Evolutionary conservation across 2,888 invertebrate genomes (phyloP), one percentile per base, ranked within the genome.

Genomic region (Tenthredo notha): DNA sequence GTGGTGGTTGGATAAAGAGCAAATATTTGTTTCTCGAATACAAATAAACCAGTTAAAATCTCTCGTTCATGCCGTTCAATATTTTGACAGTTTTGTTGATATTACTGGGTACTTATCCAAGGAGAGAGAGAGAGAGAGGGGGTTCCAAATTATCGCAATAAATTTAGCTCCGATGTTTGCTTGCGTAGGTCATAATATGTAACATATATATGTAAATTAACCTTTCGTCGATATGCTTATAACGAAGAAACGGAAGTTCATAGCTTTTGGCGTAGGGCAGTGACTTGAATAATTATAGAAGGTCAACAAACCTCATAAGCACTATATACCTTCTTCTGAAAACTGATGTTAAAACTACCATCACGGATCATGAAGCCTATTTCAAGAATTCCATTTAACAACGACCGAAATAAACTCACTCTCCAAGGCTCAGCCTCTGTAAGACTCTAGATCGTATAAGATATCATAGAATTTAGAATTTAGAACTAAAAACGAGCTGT

Each of bases 301-400:
- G 74, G 74, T 74, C 74, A 74, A 74, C 40, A 74, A 74, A 74
- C 74, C n/a, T 21, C n/a, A n/a, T n/a, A 72, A 10, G 10, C 43
- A 12, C 10, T 43, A 18, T 43, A 18, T 40, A 72, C 21, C 21
- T n/a, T 47, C 50, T 54, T 58, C 50, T 61, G 37, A 21, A 61
- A 80, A 80, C 37, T 61, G 80, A 58, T 21, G 58, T 40, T 54
- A 37, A 78, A 78, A 78, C 15, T 25, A 40, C 21, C n/a, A 29
- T 78, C 54, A 58, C 33, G 78, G 58, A 37, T 58, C 58, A 50
- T 61, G 40, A 61, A 80, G 25, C 61, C 67, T 67, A 83, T 83
- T 70, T 70, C 83, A 83, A 83, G 67, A 83, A 83, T 47, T 83
- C 67, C 67, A 40, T 67, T 70, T 43, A 61, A 58, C 83, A 83